Base-by-base conservation (phyloP, 2,113 vertebrate species). In the Perca flavescens region DNA sequence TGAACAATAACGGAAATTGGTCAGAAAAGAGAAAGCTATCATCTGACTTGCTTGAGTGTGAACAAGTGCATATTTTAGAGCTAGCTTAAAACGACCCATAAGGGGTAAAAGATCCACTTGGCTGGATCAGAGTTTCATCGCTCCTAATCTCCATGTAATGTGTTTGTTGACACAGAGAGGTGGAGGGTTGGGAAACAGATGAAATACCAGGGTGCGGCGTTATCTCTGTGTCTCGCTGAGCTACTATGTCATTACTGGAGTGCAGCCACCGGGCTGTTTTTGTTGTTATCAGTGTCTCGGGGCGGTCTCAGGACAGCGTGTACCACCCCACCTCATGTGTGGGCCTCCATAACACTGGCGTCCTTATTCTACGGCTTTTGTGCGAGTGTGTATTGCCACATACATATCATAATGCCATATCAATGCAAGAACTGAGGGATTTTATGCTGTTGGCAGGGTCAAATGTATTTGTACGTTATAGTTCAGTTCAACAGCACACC, bases 161-260 rank as follows among this genome's bases (percentile, higher is more conserved):
- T 80, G 71, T 86, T 84, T 83, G 75, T 91, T 82, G 88, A 88
- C 83, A 87, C 54, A 77, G 77, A 65, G 84, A 80, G 68, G 60
- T 28, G 34, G 47, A 62, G 62, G 64, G 73, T 81, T 83, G 78
- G 65, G 74, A 82, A 88, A 77, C 72, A 73, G 71, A 86, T 81
- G 75, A 86, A 77, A 88, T 82, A 31, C 16, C 78, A 71, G 86
- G 86, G 68, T 62, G 82, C 16, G 6, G 67, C 31, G 52, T 89
- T 83, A 80, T 89, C 83, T 86, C 60, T 50, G 10, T 28, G 50
- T 4, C 34, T 61, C 25, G 65, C 8, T 53, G 61, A 57, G 36
- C 60, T 73, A 22, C 49, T 65, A 34, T 84, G 81, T 88, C 88
- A 83, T 74, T 57, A 80, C 74, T 71, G 70, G 73, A 89, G 64